Conservation (phyloP, 2,113 vertebrate species). For the Capreolus pygargus region DNA sequence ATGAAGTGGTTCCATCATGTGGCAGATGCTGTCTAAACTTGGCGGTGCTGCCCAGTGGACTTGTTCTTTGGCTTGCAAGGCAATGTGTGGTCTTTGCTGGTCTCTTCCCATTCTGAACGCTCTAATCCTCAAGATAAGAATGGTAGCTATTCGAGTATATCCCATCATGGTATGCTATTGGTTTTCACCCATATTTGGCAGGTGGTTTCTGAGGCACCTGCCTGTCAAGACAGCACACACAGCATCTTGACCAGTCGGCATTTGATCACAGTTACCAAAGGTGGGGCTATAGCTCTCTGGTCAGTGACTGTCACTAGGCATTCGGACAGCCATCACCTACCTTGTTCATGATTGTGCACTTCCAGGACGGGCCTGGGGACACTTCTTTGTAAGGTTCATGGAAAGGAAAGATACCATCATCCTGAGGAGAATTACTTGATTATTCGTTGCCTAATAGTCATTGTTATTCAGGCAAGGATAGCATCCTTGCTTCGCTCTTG, state of each 20-base stretch:
- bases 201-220: neutral
- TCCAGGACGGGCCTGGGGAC: neutral
- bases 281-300: neutral
- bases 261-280: neutral
- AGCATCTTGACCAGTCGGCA: neutral
- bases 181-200: neutral
- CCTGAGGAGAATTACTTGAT: neutral
- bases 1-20: constrained; percentile 27
- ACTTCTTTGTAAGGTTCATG: neutral
- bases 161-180: neutral
- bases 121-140: neutral
- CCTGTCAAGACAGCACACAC: neutral
- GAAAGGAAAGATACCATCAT: neutral
- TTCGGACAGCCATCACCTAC: neutral
- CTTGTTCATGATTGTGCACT: neutral
- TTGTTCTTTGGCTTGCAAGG: neutral
- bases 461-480: neutral
- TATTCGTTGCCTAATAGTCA: neutral
- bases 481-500: neutral
- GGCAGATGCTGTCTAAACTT: neutral
- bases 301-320: neutral
- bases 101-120: neutral
- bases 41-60: neutral
- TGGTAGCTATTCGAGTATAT: neutral
- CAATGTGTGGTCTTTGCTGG: neutral